Conservation (phyloP, 2,888 invertebrate genomes). For the Amorpha juglandis region DNA sequence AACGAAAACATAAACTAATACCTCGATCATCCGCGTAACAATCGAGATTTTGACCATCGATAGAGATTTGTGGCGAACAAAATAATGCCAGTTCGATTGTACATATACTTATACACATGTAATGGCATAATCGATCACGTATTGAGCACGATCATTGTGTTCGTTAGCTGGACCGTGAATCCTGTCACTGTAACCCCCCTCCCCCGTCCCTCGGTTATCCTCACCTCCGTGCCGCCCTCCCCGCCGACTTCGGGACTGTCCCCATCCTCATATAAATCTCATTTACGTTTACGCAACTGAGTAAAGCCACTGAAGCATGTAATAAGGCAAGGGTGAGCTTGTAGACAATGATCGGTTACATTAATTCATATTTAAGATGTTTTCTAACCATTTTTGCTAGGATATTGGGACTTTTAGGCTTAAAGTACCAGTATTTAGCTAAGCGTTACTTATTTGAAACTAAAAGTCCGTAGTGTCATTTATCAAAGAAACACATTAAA, state of each 20-base stretch:
- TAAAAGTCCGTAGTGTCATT: too few relatives aligned
- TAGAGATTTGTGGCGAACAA: constrained; percentile 17
- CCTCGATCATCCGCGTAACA: not conserved
- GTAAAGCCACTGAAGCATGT: constrained; percentile 72
- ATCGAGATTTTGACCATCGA: constrained; percentile 23
- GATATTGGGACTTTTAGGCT: too few relatives aligned
- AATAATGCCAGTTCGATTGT: constrained; percentile 24
- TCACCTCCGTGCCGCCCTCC: constrained; percentile 47
- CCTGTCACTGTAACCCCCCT: constrained; percentile 73
- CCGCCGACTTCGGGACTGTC: constrained; percentile 43
- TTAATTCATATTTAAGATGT: constrained; percentile 11
- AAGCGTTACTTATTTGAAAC: too few relatives aligned
- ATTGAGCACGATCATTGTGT: constrained; percentile 81
- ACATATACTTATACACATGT: constrained; percentile 55
- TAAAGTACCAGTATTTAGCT: too few relatives aligned
- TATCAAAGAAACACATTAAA: too few relatives aligned
- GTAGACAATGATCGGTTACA: constrained; percentile 12
- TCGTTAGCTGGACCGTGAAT: constrained; percentile 81
- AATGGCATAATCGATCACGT: constrained; percentile 82
- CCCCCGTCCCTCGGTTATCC: constrained; percentile 40
- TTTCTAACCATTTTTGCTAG: constrained; percentile 7
- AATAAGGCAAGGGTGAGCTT: constrained; percentile 57
- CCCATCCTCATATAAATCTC: constrained; percentile 64
- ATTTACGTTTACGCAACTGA: constrained; percentile 81
- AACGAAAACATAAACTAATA: not conserved